A percentile compares a stretch with the other conserved stretches of the same genome.
Conservation (phyloP, 2,797 vertebrate species). For the Acanthurus lineatus region DNA sequence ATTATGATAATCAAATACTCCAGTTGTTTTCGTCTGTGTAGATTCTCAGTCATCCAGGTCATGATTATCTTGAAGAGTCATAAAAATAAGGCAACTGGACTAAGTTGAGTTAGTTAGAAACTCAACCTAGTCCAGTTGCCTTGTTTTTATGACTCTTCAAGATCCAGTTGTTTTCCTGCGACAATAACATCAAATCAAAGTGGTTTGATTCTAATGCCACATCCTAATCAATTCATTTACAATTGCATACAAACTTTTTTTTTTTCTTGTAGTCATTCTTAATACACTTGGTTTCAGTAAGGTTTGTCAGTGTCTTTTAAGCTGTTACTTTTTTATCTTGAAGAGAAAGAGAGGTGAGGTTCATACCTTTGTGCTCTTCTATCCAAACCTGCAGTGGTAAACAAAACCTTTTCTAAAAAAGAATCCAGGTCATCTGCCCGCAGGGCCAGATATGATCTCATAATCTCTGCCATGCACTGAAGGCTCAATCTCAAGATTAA, state of each 20-base stretch:
- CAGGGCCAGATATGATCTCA: slow-evolving; percentile 44
- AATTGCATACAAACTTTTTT: neutral
- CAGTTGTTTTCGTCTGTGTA: neutral
- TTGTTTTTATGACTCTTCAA: too few species aligned
- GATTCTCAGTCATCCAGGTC: too few species aligned
- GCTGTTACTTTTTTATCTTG: slow-evolving; percentile 36
- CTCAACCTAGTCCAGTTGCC: too few species aligned
- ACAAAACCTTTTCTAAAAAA: slow-evolving; percentile 36
- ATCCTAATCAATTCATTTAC: neutral
- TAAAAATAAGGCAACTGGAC: too few species aligned
- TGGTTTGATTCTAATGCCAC: neutral
- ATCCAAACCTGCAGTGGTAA: slow-evolving; percentile 36
- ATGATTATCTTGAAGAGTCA: too few species aligned
- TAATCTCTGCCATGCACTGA: slow-evolving; percentile 18
- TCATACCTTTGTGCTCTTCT: slow-evolving; percentile 33
- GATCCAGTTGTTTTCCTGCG: neutral
- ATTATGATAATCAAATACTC: neutral
- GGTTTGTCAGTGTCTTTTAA: slow-evolving; percentile 23
- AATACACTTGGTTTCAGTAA: slow-evolving; percentile 14
- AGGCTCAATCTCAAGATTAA: slow-evolving; percentile 26
- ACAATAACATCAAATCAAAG: neutral
- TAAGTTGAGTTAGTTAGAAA: too few species aligned
- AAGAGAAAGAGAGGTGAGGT: slow-evolving; percentile 36
- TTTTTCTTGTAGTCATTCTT: slow-evolving; percentile 4
- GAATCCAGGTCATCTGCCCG: slow-evolving; percentile 55